These are phyloP conservation scores for Symphodus melops DNA, from an alignment of 2,113 vertebrate genomes.

Conservation along the genomic window DNA sequence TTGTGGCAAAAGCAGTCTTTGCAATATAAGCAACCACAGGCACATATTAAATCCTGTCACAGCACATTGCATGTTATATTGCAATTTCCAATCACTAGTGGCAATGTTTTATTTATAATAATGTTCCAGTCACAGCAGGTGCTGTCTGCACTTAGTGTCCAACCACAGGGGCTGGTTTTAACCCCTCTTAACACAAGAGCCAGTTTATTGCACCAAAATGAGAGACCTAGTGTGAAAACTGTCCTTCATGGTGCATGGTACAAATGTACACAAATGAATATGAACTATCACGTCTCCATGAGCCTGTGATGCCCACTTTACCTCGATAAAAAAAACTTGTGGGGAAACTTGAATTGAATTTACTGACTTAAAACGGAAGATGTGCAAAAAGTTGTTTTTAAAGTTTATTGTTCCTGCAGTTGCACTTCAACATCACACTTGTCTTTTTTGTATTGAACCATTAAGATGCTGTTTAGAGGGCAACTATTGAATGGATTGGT, in stretches of 20 bases:
- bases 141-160: neutral
- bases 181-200: neutral
- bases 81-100: too few relatives aligned
- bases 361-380: too few relatives aligned
- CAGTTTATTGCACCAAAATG: neutral
- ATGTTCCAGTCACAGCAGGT: neutral
- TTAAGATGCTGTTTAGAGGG: too few relatives aligned
- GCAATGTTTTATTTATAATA: neutral
- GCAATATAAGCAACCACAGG: neutral
- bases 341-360: too few relatives aligned
- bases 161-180: neutral
- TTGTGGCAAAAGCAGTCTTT: neutral
- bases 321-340: too few relatives aligned
- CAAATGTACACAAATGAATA: neutral
- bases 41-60: neutral
- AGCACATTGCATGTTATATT: neutral
- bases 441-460: too few relatives aligned
- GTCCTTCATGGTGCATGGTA: neutral
- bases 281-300: neutral
- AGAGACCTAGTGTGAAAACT: neutral
- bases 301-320: too few relatives aligned
- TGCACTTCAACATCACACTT: too few relatives aligned
- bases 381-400: too few relatives aligned
- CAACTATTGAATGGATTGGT: too few relatives aligned
- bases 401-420: too few relatives aligned